Percentiles rank a stretch among this genome's conserved stretches.
Evolutionary conservation across 2,113 vertebrate species (phyloP).

Genomic region (Mus pahari): DNA sequence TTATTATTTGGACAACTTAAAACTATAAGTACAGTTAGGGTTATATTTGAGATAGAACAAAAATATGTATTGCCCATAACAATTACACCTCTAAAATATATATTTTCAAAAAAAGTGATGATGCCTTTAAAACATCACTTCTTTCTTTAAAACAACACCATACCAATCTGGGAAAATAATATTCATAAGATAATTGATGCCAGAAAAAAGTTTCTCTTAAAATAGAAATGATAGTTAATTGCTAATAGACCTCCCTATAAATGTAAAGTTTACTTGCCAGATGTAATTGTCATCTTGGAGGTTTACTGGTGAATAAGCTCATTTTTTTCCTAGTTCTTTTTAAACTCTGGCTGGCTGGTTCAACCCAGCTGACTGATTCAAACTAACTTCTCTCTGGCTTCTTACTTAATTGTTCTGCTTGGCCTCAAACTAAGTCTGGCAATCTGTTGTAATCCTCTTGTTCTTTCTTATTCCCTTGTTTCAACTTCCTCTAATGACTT

Average conservation of each 20-base stretch:
- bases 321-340: too few relatives aligned
- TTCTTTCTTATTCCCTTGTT: too few relatives aligned
- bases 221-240: background rate
- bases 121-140: background rate
- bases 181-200: background rate
- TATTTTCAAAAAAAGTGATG: conserved; percentile 10
- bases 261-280: background rate
- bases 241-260: background rate
- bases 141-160: background rate
- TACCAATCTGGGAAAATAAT: background rate
- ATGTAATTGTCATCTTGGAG: too few relatives aligned
- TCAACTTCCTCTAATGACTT: too few relatives aligned
- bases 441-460: too few relatives aligned
- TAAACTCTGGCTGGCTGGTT: too few relatives aligned
- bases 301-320: too few relatives aligned
- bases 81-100: background rate
- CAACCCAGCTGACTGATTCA: too few relatives aligned
- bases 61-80: background rate
- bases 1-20: background rate
- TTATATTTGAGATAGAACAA: background rate
- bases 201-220: background rate
- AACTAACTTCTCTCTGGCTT: too few relatives aligned
- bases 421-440: too few relatives aligned
- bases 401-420: too few relatives aligned
- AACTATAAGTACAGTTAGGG: conserved; percentile 34